Conservation (phyloP, 2,888 invertebrate species). For the Phalera bucephala region DNA sequence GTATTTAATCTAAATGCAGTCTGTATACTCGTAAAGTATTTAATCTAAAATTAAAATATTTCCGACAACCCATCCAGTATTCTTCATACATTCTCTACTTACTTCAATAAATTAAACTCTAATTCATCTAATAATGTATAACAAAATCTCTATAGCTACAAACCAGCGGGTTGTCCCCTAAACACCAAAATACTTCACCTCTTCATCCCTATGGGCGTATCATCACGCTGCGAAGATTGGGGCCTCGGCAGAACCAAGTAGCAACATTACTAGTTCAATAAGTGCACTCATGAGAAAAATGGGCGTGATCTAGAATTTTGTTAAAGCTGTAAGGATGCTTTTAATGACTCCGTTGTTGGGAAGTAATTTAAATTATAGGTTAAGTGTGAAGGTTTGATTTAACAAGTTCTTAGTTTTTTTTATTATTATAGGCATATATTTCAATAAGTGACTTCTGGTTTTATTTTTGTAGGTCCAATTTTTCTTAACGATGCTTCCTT, state of each 20-base stretch:
- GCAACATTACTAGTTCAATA: slow-evolving; percentile 37
- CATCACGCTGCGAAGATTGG: slow-evolving; percentile 61
- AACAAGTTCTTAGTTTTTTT: slow-evolving; percentile 5
- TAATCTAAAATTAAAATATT: too few species aligned
- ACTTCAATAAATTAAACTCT: slow-evolving; percentile 63
- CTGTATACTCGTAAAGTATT: too few species aligned
- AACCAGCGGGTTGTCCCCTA: slow-evolving; percentile 52
- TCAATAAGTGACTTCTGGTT: too few species aligned
- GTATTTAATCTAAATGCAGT: too few species aligned
- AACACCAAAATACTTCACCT: slow-evolving; percentile 19
- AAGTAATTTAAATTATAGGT: slow-evolving; percentile 13
- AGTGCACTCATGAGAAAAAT: slow-evolving; percentile 42
- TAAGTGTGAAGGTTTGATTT: slow-evolving; percentile 24
- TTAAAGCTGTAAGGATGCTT: neutral
- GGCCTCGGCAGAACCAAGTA: slow-evolving; percentile 21
- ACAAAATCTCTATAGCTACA: slow-evolving; percentile 49
- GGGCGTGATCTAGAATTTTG: slow-evolving; percentile 23
- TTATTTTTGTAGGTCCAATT: too few species aligned
- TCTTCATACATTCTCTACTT: slow-evolving; percentile 41
- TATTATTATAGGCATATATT: too few species aligned
- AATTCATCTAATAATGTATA: slow-evolving; percentile 54
- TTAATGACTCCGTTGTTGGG: slow-evolving; percentile 20
- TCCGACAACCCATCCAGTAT: too few species aligned
- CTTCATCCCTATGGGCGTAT: slow-evolving; percentile 33
- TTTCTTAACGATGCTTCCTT: too few species aligned